Evolutionary conservation across 2,113 vertebrate genomes (phyloP).

Genomic region (Gallinago media): DNA sequence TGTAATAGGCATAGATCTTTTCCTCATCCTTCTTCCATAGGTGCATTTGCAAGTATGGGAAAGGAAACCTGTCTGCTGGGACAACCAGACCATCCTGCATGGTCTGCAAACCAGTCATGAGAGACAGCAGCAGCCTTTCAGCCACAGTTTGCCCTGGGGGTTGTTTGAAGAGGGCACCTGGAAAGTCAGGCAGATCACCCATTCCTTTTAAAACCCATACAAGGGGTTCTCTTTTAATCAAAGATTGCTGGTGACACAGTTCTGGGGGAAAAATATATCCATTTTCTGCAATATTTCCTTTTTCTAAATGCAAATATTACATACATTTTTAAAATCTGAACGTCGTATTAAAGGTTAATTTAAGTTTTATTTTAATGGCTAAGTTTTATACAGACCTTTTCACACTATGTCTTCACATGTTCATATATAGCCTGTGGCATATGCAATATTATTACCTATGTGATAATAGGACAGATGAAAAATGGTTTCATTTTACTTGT

Average conservation of each 20-base stretch:
- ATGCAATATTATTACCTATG: not conserved
- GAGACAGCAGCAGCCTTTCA: not conserved
- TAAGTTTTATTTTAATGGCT: not conserved
- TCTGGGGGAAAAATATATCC: rapidly evolving
- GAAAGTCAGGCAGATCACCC: not conserved
- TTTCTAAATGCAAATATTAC: not conserved
- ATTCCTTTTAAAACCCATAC: not conserved
- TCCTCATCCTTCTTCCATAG: not conserved
- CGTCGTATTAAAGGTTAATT: not conserved
- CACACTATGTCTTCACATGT: not conserved
- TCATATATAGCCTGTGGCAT: not conserved
- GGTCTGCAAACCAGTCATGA: not conserved
- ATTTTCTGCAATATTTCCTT: not conserved
- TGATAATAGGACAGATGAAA: not conserved
- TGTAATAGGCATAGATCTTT: not conserved
- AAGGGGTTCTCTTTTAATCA: not conserved
- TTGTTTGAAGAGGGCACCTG: not conserved
- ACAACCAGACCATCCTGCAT: not conserved
- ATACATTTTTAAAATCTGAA: not conserved
- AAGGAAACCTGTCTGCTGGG: not conserved
- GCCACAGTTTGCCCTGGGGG: not conserved
- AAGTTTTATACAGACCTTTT: not conserved
- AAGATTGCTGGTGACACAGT: not conserved
- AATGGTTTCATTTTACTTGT: constrained; percentile 7
- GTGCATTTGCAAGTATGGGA: not conserved